phyloP scores from a whole-genome alignment of 1,140 invertebrate species.

The Sminthurides bifidus region DNA sequence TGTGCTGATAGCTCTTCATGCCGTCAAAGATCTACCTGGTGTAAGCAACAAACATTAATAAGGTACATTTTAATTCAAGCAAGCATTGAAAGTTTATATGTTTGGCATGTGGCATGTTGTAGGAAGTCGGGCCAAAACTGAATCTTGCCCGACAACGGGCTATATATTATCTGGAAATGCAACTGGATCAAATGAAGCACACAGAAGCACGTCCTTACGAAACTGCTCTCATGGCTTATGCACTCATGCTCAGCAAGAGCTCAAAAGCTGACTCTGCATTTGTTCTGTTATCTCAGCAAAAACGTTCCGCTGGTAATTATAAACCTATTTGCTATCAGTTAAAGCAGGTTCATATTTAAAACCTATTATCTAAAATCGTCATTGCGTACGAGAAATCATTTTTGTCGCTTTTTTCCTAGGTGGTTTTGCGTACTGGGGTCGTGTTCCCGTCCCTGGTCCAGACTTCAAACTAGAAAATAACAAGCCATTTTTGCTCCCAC shows the following conservation, averaged over 20 bases:
- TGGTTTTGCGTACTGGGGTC: conserved; percentile 74
- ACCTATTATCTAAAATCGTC: neutral
- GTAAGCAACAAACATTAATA: too few relatives aligned
- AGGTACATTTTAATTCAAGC: neutral
- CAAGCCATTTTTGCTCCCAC: conserved; percentile 74
- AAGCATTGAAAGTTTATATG: neutral
- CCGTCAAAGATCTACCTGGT: conserved; percentile 66
- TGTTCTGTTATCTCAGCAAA: conserved; percentile 52
- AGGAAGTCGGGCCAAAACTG: conserved; percentile 19
- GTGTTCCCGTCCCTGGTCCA: conserved; percentile 58
- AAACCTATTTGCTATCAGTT: neutral
- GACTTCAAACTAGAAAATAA: conserved; percentile 79
- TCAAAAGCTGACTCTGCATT: conserved; percentile 68
- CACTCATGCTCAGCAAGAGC: conserved; percentile 64
- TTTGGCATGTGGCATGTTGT: too few relatives aligned
- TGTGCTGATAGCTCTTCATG: conserved; percentile 68
- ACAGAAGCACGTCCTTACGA: conserved; percentile 63
- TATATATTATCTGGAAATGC: conserved; percentile 67
- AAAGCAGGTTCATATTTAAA: neutral
- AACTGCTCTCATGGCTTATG: conserved; percentile 75
- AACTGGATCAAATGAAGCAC: conserved; percentile 54
- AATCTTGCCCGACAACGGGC: conserved; percentile 43
- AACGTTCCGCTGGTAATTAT: conserved; percentile 48
- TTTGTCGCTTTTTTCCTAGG: conserved; percentile 37
- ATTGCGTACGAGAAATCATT: conserved; percentile 8